Conservation (phyloP, 2,113 vertebrate species). For the Ciconia boyciana region DNA sequence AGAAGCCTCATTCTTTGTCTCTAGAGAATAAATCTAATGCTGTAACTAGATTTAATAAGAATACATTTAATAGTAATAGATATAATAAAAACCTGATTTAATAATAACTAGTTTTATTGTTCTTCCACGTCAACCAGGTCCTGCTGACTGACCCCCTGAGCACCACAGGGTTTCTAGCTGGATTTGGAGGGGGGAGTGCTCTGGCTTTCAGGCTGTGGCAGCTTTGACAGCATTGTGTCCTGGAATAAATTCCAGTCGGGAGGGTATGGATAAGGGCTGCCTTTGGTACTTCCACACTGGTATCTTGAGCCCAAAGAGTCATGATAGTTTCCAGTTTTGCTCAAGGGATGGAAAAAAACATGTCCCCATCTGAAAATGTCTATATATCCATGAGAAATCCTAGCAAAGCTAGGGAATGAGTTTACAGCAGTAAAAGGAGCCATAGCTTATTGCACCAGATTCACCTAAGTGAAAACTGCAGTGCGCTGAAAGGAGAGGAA, state of each 20-base stretch:
- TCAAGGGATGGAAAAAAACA: slow-evolving; percentile 67
- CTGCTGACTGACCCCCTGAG: background rate
- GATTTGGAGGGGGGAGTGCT: background rate
- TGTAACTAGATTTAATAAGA: slow-evolving; percentile 24
- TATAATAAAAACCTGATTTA: slow-evolving; percentile 5
- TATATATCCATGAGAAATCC: slow-evolving; percentile 51
- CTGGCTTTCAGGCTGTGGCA: slow-evolving; percentile 30
- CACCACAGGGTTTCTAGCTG: background rate
- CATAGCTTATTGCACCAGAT: background rate
- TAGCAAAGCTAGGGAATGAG: slow-evolving; percentile 64
- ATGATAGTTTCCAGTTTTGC: slow-evolving; percentile 72
- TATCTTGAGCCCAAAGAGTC: slow-evolving; percentile 50
- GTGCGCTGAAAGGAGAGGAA: background rate
- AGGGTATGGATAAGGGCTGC: slow-evolving; percentile 72
- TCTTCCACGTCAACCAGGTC: background rate
- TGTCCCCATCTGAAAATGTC: slow-evolving; percentile 61
- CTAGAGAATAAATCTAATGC: slow-evolving; percentile 5
- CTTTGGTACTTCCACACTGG: slow-evolving; percentile 65
- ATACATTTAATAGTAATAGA: slow-evolving; percentile 18
- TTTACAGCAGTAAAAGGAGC: background rate
- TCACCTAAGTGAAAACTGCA: background rate
- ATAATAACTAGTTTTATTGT: slow-evolving; percentile 9
- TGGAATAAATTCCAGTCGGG: slow-evolving; percentile 74
- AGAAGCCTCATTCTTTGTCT: slow-evolving; percentile 25
- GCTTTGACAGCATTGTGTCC: slow-evolving; percentile 56